A percentile compares a stretch with the other conserved stretches of the same genome.
Evolutionary conservation across 1,140 invertebrate species (phyloP).

Genomic region (Pararge aegeria): DNA sequence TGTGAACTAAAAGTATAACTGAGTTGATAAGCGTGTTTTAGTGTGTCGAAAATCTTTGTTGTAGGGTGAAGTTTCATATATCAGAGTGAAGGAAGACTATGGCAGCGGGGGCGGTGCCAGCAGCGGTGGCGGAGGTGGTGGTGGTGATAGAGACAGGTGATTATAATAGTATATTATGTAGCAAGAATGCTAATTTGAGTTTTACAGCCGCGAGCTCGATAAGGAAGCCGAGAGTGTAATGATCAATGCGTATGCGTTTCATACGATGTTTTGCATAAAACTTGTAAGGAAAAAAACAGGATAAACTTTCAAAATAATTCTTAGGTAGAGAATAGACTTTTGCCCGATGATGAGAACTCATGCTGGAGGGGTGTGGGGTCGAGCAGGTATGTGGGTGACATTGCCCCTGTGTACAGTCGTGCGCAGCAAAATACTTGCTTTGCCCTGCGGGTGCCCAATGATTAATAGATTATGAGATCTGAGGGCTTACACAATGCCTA

Average conservation of each 20-base stretch:
- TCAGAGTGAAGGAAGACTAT: slow-evolving; percentile 96
- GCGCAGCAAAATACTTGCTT: slow-evolving; percentile 30
- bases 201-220: no score
- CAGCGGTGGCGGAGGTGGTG: slow-evolving; percentile 78
- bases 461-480: slow-evolving; percentile 67
- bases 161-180: neutral
- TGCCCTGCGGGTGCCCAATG: slow-evolving; percentile 49
- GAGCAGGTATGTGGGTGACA: slow-evolving; percentile 1
- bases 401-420: slow-evolving; percentile 24
- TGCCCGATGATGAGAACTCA: slow-evolving; percentile 66
- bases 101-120: slow-evolving; percentile 78
- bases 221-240: no score
- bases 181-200: no score
- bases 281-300: no score
- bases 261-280: no score
- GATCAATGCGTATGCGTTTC: no score
- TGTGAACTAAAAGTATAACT: no score
- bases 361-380: slow-evolving; percentile 47
- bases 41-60: no score
- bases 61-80: slow-evolving; percentile 97
- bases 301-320: neutral
- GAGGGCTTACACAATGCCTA: slow-evolving; percentile 47
- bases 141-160: slow-evolving; percentile 75
- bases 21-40: no score
- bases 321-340: neutral